These are phyloP conservation scores for Slavum lentiscoides DNA, from an alignment of 2,888 invertebrate species.

Conservation along the genomic window DNA sequence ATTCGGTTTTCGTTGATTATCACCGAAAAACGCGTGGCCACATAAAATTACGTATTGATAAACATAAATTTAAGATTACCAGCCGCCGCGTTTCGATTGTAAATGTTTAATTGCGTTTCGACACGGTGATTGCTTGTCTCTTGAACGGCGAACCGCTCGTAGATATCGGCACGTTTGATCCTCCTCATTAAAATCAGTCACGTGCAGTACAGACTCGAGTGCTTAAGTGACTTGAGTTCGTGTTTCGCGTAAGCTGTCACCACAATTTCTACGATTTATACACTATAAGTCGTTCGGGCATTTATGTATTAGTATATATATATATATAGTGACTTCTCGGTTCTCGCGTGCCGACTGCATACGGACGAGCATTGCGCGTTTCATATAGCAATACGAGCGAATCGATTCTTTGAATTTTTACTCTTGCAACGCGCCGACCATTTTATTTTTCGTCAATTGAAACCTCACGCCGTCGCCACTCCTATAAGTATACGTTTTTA, in stretches of 20 bases:
- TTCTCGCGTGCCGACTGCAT: too few species aligned
- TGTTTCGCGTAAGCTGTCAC: background rate
- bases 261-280: background rate
- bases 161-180: slow-evolving; percentile 18
- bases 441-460: too few species aligned
- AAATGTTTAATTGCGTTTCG: slow-evolving; percentile 7
- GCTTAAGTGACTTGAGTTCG: background rate
- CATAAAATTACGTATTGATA: too few species aligned
- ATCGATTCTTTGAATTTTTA: too few species aligned
- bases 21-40: too few species aligned
- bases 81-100: background rate
- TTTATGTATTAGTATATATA: background rate
- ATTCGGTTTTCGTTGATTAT: too few species aligned
- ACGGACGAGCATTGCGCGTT: too few species aligned
- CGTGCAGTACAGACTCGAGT: background rate
- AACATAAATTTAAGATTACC: background rate
- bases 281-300: background rate
- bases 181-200: slow-evolving; percentile 26
- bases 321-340: background rate
- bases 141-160: background rate
- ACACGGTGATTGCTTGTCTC: background rate
- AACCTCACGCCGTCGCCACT: too few species aligned
- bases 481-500: too few species aligned
- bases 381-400: too few species aligned
- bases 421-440: too few species aligned